Percentiles rank a stretch among this genome's conserved stretches.
Conservation (phyloP, 2,888 invertebrate species). For the Mongoloraphidia duomilia region DNA sequence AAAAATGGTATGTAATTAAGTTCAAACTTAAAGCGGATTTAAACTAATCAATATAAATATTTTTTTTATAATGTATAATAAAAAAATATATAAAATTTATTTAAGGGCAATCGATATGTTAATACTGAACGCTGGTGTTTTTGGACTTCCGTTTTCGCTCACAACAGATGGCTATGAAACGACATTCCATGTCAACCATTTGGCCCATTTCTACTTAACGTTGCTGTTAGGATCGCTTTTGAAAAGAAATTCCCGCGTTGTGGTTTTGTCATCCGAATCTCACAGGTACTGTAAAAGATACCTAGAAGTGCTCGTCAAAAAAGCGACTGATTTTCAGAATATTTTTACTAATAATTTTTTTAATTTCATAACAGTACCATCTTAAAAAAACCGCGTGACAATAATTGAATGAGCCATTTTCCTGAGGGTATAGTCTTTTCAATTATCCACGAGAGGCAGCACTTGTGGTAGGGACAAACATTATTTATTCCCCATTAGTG, state of each 20-base stretch:
- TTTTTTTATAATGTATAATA: no score
- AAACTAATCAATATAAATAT: no score
- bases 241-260: slow-evolving; percentile 53
- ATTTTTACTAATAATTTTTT: background rate
- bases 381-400: no score
- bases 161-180: slow-evolving; percentile 65
- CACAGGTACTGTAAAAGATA: slow-evolving; percentile 45
- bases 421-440: no score
- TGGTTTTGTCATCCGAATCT: slow-evolving; percentile 80
- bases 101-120: slow-evolving; percentile 54
- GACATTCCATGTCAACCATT: slow-evolving; percentile 77
- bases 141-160: slow-evolving; percentile 53
- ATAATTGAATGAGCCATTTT: no score
- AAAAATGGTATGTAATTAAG: slow-evolving; percentile 2
- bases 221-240: slow-evolving; percentile 56
- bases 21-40: no score
- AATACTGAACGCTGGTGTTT: slow-evolving; percentile 71
- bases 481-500: no score
- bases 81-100: no score
- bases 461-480: no score
- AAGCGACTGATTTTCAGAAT: background rate
- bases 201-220: slow-evolving; percentile 64
- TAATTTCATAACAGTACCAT: no score
- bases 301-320: background rate
- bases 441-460: no score